Conservation (phyloP, 2,113 vertebrate species). For the Ancistrus triradiatus region DNA sequence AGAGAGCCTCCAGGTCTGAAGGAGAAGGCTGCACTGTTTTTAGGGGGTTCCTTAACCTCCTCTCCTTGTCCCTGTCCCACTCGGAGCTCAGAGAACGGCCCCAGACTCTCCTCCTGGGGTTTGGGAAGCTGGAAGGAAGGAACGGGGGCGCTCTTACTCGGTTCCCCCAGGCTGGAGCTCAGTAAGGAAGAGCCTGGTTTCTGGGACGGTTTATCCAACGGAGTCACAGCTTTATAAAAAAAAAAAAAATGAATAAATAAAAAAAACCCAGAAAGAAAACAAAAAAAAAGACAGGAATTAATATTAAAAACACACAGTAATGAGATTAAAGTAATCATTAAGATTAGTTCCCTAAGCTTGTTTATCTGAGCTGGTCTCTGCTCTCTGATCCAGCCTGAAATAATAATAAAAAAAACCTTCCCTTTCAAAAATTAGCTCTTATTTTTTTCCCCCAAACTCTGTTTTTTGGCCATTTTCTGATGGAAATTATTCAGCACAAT, state of each 20-base stretch:
- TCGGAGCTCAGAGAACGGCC: slow-evolving; percentile 84
- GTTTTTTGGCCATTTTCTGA: too few relatives aligned
- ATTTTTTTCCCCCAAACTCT: too few relatives aligned
- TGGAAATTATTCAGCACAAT: too few relatives aligned
- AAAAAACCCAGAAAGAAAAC: too few relatives aligned
- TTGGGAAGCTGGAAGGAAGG: slow-evolving; percentile 59
- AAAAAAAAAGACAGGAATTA: background rate
- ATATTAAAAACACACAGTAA: background rate
- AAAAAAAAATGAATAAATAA: background rate
- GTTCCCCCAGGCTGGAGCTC: slow-evolving; percentile 44
- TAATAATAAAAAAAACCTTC: too few relatives aligned
- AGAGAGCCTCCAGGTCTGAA: slow-evolving; percentile 58
- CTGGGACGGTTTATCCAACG: slow-evolving; percentile 58
- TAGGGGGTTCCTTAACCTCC: slow-evolving; percentile 58
- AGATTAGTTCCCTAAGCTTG: too few relatives aligned
- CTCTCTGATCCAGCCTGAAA: too few relatives aligned
- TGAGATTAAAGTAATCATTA: too few relatives aligned
- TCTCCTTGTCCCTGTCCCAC: slow-evolving; percentile 84
- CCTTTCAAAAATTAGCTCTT: too few relatives aligned
- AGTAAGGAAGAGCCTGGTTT: slow-evolving; percentile 55
- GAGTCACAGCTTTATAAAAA: slow-evolving; percentile 65
- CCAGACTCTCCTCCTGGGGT: slow-evolving; percentile 79
- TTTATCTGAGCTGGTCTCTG: too few relatives aligned
- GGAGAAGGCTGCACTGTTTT: slow-evolving; percentile 40
- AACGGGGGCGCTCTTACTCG: slow-evolving; percentile 43